phyloP scores from a whole-genome alignment of 2,113 vertebrate genomes.

The Lagenorhynchus albirostris region DNA sequence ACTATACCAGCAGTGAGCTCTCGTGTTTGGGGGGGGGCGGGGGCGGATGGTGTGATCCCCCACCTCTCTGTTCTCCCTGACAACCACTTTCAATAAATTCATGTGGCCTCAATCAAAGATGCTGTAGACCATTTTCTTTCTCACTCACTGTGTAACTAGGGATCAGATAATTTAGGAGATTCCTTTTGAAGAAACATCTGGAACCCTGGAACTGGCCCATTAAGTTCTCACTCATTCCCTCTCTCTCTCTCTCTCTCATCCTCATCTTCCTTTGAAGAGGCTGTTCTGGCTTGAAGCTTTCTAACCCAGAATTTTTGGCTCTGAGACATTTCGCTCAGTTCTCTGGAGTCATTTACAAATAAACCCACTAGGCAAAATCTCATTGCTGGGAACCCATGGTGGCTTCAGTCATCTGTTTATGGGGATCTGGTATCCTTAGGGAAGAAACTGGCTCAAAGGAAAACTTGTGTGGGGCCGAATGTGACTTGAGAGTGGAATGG shows the following conservation, averaged over 20 bases:
- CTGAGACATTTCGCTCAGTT: conserved; percentile 51
- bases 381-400: conserved; percentile 28
- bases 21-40: background rate
- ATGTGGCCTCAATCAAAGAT: background rate
- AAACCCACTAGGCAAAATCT: conserved; percentile 36
- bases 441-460: background rate
- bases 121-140: background rate
- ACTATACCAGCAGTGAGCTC: conserved; percentile 50
- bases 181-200: conserved; percentile 47
- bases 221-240: background rate
- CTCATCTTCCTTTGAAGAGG: conserved; percentile 40
- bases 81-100: conserved; percentile 22
- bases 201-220: background rate
- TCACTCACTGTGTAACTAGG: conserved; percentile 4
- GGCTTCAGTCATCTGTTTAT: conserved; percentile 26
- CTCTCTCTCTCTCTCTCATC: background rate
- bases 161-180: conserved; percentile 2
- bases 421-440: background rate
- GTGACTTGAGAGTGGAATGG: background rate
- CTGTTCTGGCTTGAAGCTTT: conserved; percentile 51
- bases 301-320: conserved; percentile 50
- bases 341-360: conserved; percentile 54
- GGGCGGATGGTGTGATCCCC: too few species aligned
- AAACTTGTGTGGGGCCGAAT: background rate
- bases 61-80: background rate